These are phyloP conservation scores for Tautogolabrus adspersus DNA, from an alignment of 2,113 vertebrate genomes.

Conservation along the genomic window DNA sequence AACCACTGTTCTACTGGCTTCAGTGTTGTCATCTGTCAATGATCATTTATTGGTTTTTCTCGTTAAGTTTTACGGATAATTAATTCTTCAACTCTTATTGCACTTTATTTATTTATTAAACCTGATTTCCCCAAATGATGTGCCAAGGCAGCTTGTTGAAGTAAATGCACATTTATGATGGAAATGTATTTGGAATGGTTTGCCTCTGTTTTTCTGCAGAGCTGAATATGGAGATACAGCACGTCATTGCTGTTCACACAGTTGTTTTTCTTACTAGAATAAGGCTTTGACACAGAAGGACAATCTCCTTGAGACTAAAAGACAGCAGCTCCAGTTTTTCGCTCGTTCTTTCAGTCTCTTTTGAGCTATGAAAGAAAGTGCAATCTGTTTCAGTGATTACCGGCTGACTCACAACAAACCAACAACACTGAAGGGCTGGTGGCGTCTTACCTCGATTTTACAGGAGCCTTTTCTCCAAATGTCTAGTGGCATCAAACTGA, in stretches of 20 bases:
- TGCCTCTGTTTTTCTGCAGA: background rate
- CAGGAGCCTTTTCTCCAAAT: constrained; percentile 4
- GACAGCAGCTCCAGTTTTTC: constrained; percentile 16
- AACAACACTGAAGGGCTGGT: constrained; percentile 21
- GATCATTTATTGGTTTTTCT: background rate
- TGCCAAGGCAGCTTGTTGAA: background rate
- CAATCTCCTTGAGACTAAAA: constrained; percentile 40
- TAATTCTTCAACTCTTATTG: background rate
- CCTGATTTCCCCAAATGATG: background rate
- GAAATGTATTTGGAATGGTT: background rate
- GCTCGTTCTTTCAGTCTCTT: constrained; percentile 22
- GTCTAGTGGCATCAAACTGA: constrained; percentile 20
- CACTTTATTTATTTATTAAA: background rate
- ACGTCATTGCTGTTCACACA: constrained; percentile 30
- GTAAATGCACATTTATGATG: background rate
- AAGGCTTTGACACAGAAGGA: constrained; percentile 33
- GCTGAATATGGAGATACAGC: constrained; percentile 21
- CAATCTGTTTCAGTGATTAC: constrained; percentile 59
- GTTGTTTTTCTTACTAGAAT: constrained; percentile 22
- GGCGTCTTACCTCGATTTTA: constrained; percentile 35
- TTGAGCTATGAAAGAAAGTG: constrained; percentile 40
- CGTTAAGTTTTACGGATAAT: background rate
- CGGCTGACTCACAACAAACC: constrained; percentile 45
- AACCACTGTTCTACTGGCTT: background rate
- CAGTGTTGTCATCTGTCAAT: background rate